phyloP scores from a whole-genome alignment of 2,888 invertebrate genomes.

The Drosophila testacea region DNA sequence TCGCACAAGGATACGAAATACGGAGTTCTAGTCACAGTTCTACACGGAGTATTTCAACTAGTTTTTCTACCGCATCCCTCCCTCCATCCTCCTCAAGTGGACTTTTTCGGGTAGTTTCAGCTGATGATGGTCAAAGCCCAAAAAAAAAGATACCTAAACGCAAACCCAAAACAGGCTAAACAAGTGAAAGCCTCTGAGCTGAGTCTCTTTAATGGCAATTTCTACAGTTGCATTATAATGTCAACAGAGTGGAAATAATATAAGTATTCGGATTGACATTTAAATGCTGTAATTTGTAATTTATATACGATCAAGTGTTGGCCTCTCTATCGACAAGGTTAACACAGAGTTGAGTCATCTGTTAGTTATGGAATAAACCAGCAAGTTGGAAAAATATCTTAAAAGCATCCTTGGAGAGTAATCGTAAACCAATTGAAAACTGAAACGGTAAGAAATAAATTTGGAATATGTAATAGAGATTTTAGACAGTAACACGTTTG shows the following conservation, averaged over 20 bases:
- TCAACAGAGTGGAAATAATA: conserved; percentile 8
- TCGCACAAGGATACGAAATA: conserved; percentile 3
- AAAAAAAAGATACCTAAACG: not conserved
- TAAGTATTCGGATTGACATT: conserved; percentile 10
- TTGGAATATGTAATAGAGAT: no score
- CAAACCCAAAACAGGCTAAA: conserved; percentile 6
- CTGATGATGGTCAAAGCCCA: conserved; percentile 33
- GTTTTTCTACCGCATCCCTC: conserved; percentile 18
- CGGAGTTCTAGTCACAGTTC: conserved; percentile 3
- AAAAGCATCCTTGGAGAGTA: no score
- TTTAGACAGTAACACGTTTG: no score
- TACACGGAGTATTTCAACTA: conserved; percentile 23
- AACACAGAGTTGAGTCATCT: conserved; percentile 23
- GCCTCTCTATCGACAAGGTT: not conserved
- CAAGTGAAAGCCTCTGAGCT: conserved; percentile 34
- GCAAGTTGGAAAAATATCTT: not conserved
- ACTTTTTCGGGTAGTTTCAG: conserved; percentile 39
- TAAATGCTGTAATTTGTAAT: conserved; percentile 12
- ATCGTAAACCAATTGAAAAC: no score
- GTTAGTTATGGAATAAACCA: not conserved
- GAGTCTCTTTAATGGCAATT: conserved; percentile 34
- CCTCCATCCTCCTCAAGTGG: conserved; percentile 30
- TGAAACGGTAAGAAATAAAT: no score
- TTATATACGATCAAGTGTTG: not conserved
- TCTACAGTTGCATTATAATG: conserved; percentile 3